Percentiles rank a stretch among this genome's conserved stretches.
These are phyloP conservation scores for Heterocephalus glaber DNA, from an alignment of 2,113 vertebrate genomes.

Conservation along the genomic window DNA sequence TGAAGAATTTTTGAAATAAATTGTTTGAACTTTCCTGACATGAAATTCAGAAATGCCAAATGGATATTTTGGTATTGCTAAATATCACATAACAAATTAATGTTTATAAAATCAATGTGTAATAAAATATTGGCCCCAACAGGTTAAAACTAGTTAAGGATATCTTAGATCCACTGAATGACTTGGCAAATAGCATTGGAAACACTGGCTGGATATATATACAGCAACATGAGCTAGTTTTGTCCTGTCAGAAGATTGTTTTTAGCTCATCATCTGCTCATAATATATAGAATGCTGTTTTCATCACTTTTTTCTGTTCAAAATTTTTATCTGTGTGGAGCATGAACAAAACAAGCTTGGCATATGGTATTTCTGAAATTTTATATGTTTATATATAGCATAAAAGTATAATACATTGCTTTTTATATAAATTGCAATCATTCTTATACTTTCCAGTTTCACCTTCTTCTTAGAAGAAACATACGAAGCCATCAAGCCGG, in stretches of 20 bases:
- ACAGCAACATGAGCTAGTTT: neutral
- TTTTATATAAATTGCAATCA: neutral
- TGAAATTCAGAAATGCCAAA: conserved; percentile 32
- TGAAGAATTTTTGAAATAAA: neutral
- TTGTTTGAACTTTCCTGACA: conserved; percentile 7
- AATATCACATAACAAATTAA: neutral
- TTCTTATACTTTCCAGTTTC: neutral
- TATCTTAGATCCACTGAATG: neutral
- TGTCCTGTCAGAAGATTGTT: neutral
- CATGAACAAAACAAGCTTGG: conserved; percentile 39
- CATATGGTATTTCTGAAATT: conserved; percentile 26
- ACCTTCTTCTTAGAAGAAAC: neutral
- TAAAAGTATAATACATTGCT: neutral
- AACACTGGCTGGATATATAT: neutral
- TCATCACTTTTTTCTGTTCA: neutral
- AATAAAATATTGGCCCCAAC: neutral
- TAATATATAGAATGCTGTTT: neutral
- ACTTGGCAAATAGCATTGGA: neutral
- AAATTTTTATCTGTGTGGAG: neutral
- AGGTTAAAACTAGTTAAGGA: neutral
- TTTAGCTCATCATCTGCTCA: neutral
- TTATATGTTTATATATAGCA: neutral
- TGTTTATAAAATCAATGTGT: neutral
- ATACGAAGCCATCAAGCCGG: neutral
- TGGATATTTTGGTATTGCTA: neutral